Percentiles rank a stretch among this genome's conserved stretches.
phyloP scores from a whole-genome alignment of 1,140 invertebrate species.

The Phthorimaea operculella region DNA sequence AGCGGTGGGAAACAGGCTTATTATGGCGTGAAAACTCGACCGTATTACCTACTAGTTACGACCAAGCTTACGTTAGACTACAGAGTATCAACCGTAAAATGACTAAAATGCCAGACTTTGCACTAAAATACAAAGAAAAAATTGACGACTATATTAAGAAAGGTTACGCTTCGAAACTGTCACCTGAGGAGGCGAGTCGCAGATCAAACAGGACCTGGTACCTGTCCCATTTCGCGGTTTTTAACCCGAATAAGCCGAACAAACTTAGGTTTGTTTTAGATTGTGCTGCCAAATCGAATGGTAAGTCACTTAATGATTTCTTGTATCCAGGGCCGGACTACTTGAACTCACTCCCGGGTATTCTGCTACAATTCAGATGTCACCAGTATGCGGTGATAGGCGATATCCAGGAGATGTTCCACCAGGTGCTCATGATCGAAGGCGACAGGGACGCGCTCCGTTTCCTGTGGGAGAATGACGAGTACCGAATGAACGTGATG shows the following conservation, averaged over 20 bases:
- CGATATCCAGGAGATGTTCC: conserved; percentile 39
- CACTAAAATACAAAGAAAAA: not conserved
- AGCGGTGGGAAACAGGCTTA: not conserved
- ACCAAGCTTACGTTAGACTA: not conserved
- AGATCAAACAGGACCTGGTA: conserved; percentile 14
- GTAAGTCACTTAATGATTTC: conserved; percentile 20
- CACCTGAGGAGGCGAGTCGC: not conserved
- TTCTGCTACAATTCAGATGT: conserved; percentile 27
- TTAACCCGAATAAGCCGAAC: conserved; percentile 16
- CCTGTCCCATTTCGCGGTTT: conserved; percentile 23
- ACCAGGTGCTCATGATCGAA: conserved; percentile 17
- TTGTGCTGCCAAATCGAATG: conserved; percentile 20
- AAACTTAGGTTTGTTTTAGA: conserved; percentile 25
- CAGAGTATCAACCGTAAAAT: not conserved
- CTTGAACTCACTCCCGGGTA: conserved; percentile 12
- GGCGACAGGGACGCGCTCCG: conserved; percentile 23
- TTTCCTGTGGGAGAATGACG: conserved; percentile 23
- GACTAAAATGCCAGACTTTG: not conserved
- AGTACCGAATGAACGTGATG: conserved; percentile 25
- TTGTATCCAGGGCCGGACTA: conserved; percentile 23
- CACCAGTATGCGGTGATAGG: conserved; percentile 19
- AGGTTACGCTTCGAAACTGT: conserved; percentile 7
- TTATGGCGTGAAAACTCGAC: not conserved
- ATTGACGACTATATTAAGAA: conserved; percentile 1
- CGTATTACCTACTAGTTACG: not conserved